Percentiles rank a stretch among this genome's conserved stretches.
Conservation (phyloP, 2,888 invertebrate genomes). For the Patella ulyssiponensis region DNA sequence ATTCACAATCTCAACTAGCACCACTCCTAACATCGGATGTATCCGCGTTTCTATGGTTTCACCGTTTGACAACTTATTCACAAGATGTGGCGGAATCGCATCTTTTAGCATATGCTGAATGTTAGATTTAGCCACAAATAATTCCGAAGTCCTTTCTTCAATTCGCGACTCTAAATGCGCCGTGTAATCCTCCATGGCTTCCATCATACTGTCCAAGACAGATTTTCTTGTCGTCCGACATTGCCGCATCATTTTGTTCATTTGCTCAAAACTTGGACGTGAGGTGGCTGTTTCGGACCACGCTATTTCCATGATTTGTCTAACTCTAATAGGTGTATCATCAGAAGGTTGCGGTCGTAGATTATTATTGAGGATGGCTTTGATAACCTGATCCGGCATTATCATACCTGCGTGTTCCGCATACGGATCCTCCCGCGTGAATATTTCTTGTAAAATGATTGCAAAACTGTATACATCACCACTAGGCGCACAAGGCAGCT, state of each 20-base stretch:
- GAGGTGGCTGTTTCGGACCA: slow-evolving; percentile 53
- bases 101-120: slow-evolving; percentile 56
- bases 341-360: slow-evolving; percentile 51
- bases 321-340: slow-evolving; percentile 47
- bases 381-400: slow-evolving; percentile 50
- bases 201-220: slow-evolving; percentile 68
- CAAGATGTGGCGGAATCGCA: slow-evolving; percentile 58
- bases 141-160: slow-evolving; percentile 56
- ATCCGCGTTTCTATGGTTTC: slow-evolving; percentile 43
- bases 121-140: slow-evolving; percentile 45
- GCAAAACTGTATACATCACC: slow-evolving; percentile 64
- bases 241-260: slow-evolving; percentile 52
- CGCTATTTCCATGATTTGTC: slow-evolving; percentile 53
- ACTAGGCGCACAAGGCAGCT: slow-evolving; percentile 36
- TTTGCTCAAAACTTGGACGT: slow-evolving; percentile 56
- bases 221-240: slow-evolving; percentile 56
- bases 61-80: slow-evolving; percentile 45
- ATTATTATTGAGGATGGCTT: slow-evolving; percentile 48
- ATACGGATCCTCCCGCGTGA: slow-evolving; percentile 60
- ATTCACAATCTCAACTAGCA: slow-evolving; percentile 31
- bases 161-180: slow-evolving; percentile 61
- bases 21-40: slow-evolving; percentile 38
- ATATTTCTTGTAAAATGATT: slow-evolving; percentile 65
- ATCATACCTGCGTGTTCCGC: slow-evolving; percentile 48
- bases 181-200: slow-evolving; percentile 65